Base-by-base conservation (phyloP, 1,140 invertebrate genomes). In the Potamilus streckersoni region DNA sequence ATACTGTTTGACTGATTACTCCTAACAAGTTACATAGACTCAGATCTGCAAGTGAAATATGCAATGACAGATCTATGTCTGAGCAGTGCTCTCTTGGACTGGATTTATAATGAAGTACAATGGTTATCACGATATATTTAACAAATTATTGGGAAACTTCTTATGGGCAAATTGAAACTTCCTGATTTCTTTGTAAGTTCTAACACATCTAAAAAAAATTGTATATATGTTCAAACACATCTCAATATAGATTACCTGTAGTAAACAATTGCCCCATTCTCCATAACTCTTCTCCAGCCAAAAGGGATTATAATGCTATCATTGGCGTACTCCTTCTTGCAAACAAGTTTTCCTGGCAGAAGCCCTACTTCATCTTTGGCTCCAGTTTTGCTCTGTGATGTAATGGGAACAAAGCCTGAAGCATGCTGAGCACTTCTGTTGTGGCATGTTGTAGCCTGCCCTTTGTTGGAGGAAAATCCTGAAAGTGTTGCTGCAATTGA, bases 241-340 rank as follows among this genome's bases (percentile, higher is more conserved):
- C 27, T 31, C 2, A 31, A 58, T 5, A 15, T 23, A 11, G 69
- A 84, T 87, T 86, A 92, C 92, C 92, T 92, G 76, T 92, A 90
- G 87, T 92, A 92, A 65, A 92, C 88, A 79, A 92, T 85, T 71
- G 85, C 86, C 76, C 91, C 91, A 84, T 91, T 90, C 76, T 89
- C 89, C 64, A 91, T 76, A 55, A 91, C 81, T 76, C 92, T 87
- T 79, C 91, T 91, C 92, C 92, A 92, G 38, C 92, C 92, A 84
- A 88, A 90, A 66, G 92, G 92, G 72, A 92, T 90, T 71, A 85
- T 85, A 70, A 82, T 71, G n/a, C 71, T 71, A 15, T 71, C 66
- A 57, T 14, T 4, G n/a, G 27, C 31, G 55, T 59, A 63, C 3
- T 31, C 70, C 55, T 27, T 71, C 38, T 19, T 11, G 20, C 19